Evolutionary conservation across 2,888 invertebrate species (phyloP).

Genomic region (Timandra comae): DNA sequence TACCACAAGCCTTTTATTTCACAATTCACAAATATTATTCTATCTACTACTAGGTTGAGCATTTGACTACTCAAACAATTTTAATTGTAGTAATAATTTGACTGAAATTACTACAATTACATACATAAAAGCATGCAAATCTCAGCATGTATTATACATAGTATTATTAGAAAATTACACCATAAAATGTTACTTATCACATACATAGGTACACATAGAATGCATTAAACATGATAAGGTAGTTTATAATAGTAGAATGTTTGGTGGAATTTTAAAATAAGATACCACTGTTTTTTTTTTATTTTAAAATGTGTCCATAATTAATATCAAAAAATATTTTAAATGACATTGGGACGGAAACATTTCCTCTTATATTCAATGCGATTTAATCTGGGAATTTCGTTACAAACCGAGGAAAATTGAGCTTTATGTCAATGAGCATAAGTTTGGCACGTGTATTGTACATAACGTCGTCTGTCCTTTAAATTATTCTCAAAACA

Average conservation of each 20-base stretch:
- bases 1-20: conserved; percentile 62
- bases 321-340: conserved; percentile 50
- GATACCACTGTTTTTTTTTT: conserved; percentile 27
- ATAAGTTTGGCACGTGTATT: conserved; percentile 21
- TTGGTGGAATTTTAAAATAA: conserved; percentile 34
- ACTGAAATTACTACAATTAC: conserved; percentile 35
- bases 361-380: conserved; percentile 46
- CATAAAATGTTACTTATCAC: conserved; percentile 24
- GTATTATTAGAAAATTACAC: conserved; percentile 24
- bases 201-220: conserved; percentile 32
- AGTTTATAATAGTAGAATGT: conserved; percentile 22
- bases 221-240: conserved; percentile 34
- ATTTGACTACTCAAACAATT: conserved; percentile 38
- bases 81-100: conserved; percentile 36
- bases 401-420: conserved; percentile 13
- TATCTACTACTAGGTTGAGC: conserved; percentile 47
- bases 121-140: conserved; percentile 41
- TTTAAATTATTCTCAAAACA: no score
- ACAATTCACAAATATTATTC: conserved; percentile 43
- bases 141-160: conserved; percentile 24
- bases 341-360: conserved; percentile 75
- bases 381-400: conserved; percentile 14
- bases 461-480: no score
- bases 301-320: conserved; percentile 26
- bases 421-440: conserved; percentile 22